Percentiles rank a stretch among this genome's conserved stretches.
phyloP scores from a whole-genome alignment of 2,797 vertebrate species.

The Danio albolineatus region DNA sequence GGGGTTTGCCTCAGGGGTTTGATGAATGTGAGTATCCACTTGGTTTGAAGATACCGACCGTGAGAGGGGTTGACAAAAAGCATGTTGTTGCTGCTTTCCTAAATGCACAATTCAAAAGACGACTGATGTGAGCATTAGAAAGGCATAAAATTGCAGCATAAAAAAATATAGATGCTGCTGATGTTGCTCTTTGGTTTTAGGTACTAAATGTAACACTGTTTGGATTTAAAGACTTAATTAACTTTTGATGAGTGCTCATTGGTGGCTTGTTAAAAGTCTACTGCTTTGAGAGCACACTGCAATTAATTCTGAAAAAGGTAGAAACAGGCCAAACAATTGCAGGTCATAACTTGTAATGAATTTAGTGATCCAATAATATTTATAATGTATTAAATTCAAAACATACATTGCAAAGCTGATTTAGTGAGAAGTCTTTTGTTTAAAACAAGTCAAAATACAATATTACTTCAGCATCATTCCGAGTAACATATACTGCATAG shows the following conservation, averaged over 20 bases:
- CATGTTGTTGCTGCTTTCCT: constrained; percentile 30
- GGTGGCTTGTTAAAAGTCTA: neutral
- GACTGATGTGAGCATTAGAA: neutral
- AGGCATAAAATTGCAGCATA: neutral
- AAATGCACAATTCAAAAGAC: neutral
- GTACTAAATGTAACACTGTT: neutral
- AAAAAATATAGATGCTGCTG: neutral
- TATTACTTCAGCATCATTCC: too few species aligned
- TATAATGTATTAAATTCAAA: neutral
- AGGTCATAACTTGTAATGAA: neutral
- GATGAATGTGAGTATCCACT: constrained; percentile 30
- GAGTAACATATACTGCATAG: too few species aligned
- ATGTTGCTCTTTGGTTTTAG: neutral
- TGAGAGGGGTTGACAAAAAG: constrained; percentile 34
- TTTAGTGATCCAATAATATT: neutral
- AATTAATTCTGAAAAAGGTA: neutral
- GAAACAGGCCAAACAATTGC: neutral
- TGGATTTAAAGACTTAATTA: constrained; percentile 18
- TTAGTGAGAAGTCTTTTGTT: too few species aligned
- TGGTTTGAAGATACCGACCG: constrained; percentile 13
- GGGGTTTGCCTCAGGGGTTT: constrained; percentile 29
- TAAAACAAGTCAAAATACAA: too few species aligned
- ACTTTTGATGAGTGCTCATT: constrained; percentile 10
- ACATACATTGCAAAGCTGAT: neutral
- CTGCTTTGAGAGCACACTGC: neutral